Base-by-base conservation (phyloP, 2,888 invertebrate genomes). In the Philaethria dido region DNA sequence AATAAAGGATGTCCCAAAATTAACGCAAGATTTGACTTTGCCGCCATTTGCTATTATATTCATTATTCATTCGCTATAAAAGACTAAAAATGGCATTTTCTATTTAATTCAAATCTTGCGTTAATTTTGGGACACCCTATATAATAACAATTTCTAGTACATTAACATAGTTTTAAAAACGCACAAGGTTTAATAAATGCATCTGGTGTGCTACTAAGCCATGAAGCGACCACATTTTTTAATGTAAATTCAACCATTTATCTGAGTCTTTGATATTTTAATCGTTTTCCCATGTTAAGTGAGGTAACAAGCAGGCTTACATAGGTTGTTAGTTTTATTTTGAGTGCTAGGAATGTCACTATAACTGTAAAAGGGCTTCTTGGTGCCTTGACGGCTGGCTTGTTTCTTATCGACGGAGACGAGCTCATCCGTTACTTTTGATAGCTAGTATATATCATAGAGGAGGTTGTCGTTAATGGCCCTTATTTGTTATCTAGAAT, bases 251-350 rank as follows among this genome's bases (percentile, higher is more conserved):
- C 36, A 47, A 55, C 62, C 68, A 64, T 72, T 69, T 66, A 66
- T 70, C 69, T 66, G 39, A 64, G 55, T 47, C 65, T 67, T 57
- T 72, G 68, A 73, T 70, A 71, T 70, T 72, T 71, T 73, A 74
- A 75, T 75, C 70, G 73, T 64, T 75, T 74, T 72, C 62, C 55
- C 65, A 75, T 74, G 74, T 69, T 72, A 74, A 75, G 63, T 65
- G 72, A 69, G 71, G 42, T 65, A 66, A 69, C 63, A 71, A 68
- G 68, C 63, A 65, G 66, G 59, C 60, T 68, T 59, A 69, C 55
- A 39, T 36, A 62, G 69, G 66, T 73, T 73, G 70, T 75, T 75
- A 70, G 73, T 70, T 65, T 72, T 71, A 69, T 73, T 72, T 69
- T 66, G 69, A 71, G 66, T 63, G 47, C 62, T 69, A 72, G 70